phyloP scores from a whole-genome alignment of 2,888 invertebrate genomes.

The Coelinius sp. region DNA sequence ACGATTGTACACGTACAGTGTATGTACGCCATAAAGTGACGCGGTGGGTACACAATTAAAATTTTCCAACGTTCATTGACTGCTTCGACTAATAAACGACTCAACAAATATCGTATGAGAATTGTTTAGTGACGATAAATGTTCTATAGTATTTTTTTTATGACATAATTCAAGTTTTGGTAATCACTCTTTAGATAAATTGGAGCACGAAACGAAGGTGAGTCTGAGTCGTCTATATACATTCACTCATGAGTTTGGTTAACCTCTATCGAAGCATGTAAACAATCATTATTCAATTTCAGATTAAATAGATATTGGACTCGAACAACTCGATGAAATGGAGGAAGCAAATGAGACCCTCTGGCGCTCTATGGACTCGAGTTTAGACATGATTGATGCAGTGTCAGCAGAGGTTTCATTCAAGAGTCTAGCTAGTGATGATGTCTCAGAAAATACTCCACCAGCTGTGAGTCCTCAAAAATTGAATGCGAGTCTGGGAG shows the following conservation, averaged over 20 bases:
- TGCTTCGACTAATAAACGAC: not conserved
- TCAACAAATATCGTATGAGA: not conserved
- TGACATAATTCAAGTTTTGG: not conserved
- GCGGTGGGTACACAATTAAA: not conserved
- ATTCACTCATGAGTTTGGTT: not conserved
- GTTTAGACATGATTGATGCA: not conserved
- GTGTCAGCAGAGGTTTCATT: constrained; percentile 3
- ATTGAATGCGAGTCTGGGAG: not conserved
- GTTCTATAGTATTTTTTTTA: not conserved
- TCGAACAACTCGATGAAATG: not conserved
- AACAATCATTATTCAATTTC: not conserved
- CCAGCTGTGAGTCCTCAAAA: not conserved
- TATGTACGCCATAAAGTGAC: no score
- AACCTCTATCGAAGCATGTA: no score
- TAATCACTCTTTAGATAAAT: not conserved
- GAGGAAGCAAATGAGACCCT: not conserved
- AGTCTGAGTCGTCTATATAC: not conserved
- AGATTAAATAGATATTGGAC: not conserved
- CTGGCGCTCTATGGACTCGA: constrained; percentile 22
- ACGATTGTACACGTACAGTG: no score
- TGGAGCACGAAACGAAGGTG: not conserved
- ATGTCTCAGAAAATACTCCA: not conserved
- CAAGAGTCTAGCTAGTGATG: not conserved
- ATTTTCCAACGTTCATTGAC: not conserved
- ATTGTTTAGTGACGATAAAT: not conserved